Conservation (phyloP, 2,888 invertebrate species). For the Lasioglossum figueresi region DNA sequence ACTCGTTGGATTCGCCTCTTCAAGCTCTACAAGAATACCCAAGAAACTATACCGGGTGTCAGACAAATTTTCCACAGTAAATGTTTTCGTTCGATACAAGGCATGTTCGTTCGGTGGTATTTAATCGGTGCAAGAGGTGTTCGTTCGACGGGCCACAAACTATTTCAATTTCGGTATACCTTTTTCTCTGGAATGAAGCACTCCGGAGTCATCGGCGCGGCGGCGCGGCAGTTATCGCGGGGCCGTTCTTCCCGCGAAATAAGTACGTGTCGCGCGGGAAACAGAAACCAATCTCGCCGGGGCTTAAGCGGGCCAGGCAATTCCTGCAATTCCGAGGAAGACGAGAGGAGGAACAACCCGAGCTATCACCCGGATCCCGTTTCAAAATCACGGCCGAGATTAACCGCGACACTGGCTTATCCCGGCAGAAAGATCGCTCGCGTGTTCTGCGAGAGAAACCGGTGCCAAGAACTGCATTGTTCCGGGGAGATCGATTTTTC, state of each 20-base stretch:
- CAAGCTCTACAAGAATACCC: neutral
- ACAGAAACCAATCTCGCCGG: slow-evolving; percentile 76
- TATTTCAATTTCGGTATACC: neutral
- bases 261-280: slow-evolving; percentile 74
- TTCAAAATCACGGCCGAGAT: slow-evolving; percentile 63
- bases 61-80: neutral
- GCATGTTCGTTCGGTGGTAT: neutral
- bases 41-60: neutral
- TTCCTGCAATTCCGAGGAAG: slow-evolving; percentile 65
- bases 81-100: neutral
- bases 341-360: slow-evolving; percentile 40
- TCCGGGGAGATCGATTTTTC: slow-evolving; percentile 1
- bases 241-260: slow-evolving; percentile 62
- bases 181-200: slow-evolving; percentile 22
- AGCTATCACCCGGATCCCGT: slow-evolving; percentile 52
- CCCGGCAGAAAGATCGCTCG: slow-evolving; percentile 12
- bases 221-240: slow-evolving; percentile 62
- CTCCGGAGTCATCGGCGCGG: slow-evolving; percentile 36
- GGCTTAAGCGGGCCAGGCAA: slow-evolving; percentile 73
- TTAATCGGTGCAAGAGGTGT: neutral
- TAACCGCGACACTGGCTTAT: slow-evolving; percentile 52
- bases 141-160: neutral
- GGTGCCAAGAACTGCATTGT: neutral
- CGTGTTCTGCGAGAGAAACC: neutral
- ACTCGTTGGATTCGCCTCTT: neutral